Evolutionary conservation across 2,888 invertebrate genomes (phyloP).

Genomic region (Herminia tarsipennalis): DNA sequence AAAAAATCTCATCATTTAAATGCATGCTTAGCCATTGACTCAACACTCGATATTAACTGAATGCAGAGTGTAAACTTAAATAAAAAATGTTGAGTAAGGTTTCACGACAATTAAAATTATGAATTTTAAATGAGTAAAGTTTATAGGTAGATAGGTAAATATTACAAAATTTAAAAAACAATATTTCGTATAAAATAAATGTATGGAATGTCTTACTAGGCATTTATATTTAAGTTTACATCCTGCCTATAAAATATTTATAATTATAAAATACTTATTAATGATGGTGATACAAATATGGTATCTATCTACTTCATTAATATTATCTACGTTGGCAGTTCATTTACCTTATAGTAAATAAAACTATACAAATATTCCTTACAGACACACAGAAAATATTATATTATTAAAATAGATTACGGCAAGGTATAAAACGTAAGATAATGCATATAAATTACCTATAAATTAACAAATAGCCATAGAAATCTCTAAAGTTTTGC

Average conservation of each 20-base stretch:
- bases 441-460: slow-evolving; percentile 51
- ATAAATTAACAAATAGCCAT: slow-evolving; percentile 45
- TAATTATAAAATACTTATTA: slow-evolving; percentile 22
- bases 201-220: slow-evolving; percentile 1
- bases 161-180: too few species aligned
- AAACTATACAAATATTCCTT: slow-evolving; percentile 23
- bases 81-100: too few species aligned
- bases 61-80: slow-evolving; percentile 25
- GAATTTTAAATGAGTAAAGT: too few species aligned
- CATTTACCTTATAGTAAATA: slow-evolving; percentile 19
- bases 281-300: slow-evolving; percentile 17
- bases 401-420: slow-evolving; percentile 24
- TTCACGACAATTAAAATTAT: too few species aligned
- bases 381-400: slow-evolving; percentile 29
- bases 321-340: slow-evolving; percentile 19
- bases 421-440: slow-evolving; percentile 41
- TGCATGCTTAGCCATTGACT: slow-evolving; percentile 31
- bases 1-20: slow-evolving; percentile 31
- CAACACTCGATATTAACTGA: slow-evolving; percentile 10
- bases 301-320: slow-evolving; percentile 12
- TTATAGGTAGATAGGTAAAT: too few species aligned
- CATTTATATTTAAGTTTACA: slow-evolving; percentile 21
- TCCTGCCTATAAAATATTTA: slow-evolving; percentile 9
- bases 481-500: slow-evolving; percentile 21
- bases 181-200: neutral